phyloP scores from a whole-genome alignment of 2,797 vertebrate genomes.

The Cyprinodon diabolis region DNA sequence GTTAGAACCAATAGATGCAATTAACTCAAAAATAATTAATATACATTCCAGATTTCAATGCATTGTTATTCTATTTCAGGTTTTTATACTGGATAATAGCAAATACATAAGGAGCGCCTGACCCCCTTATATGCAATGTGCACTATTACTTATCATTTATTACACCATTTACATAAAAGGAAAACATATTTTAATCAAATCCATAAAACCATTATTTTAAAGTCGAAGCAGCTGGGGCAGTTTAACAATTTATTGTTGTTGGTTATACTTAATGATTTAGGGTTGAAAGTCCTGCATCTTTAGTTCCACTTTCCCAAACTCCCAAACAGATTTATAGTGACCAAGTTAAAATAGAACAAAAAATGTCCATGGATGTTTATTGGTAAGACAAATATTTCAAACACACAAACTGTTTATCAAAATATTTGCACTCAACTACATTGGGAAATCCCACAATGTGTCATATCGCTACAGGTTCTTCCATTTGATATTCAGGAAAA shows the following conservation, averaged over 20 bases:
- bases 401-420: background rate
- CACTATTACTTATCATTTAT: background rate
- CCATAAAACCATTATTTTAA: background rate
- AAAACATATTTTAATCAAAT: background rate
- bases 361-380: too few species aligned
- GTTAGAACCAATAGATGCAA: background rate
- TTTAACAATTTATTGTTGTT: too few species aligned
- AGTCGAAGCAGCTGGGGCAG: background rate
- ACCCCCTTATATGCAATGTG: background rate
- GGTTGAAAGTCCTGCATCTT: too few species aligned
- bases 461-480: too few species aligned
- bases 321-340: background rate
- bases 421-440: background rate
- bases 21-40: background rate
- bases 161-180: background rate
- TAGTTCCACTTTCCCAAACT: too few species aligned
- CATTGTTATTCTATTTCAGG: background rate
- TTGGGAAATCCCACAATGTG: background rate
- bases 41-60: background rate
- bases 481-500: too few species aligned
- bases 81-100: background rate
- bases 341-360: too few species aligned
- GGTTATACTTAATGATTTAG: too few species aligned
- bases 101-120: background rate
- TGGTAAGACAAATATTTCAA: background rate